Base-by-base conservation (phyloP, 2,888 invertebrate genomes). In the Mesorhabditis spiculigera region DNA sequence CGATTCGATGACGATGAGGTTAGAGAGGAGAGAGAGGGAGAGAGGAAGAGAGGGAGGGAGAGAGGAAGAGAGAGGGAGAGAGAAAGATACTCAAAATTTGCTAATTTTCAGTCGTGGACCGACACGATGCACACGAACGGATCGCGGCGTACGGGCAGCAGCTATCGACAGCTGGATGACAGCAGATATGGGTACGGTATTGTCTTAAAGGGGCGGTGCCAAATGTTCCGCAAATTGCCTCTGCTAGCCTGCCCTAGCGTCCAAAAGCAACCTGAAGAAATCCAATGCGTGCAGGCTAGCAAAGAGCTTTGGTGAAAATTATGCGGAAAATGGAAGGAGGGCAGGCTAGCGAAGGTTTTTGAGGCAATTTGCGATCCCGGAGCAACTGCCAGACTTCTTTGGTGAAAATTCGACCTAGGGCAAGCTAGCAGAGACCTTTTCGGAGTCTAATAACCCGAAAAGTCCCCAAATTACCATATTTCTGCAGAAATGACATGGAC, bases 401-500 rank as follows among this genome's bases (percentile, higher is more conserved):
- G 28, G 28, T 28, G 3, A 28, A 28, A 28, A 28, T 1, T 28
- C 28, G 28, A 28, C 28, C 28, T 28, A 28, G 28, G 28, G 28
- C 28, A 28, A 28, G 28, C 28, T 3, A 28, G 28, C 28, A 28
- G 28, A 28, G 28, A 28, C 28, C 28, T 3, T 28, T 28, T 28
- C 28, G 28, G 28, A 28, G 28, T 64, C 16, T 64, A n/a, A 10
- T 3, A 66, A 66, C 13, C 13, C 6, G 41, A 10, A 13, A n/a
- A 43, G 5, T 62, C 45, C 68, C 42, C 44, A 71, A 16, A 42
- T 67, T 62, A 5, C n/a, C 41, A 44, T 43, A 63, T 44, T 28
- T 41, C 71, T 79, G 41, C 72, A 80, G 82, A 68, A 79, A 77
- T 65, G 85, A 83, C 66, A 82, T 85, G 83, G 85, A 85, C 75